Evolutionary conservation across 2,888 invertebrate species (phyloP), one percentile per base, ranked within the genome.

Genomic region (Aspidiotus destructor): DNA sequence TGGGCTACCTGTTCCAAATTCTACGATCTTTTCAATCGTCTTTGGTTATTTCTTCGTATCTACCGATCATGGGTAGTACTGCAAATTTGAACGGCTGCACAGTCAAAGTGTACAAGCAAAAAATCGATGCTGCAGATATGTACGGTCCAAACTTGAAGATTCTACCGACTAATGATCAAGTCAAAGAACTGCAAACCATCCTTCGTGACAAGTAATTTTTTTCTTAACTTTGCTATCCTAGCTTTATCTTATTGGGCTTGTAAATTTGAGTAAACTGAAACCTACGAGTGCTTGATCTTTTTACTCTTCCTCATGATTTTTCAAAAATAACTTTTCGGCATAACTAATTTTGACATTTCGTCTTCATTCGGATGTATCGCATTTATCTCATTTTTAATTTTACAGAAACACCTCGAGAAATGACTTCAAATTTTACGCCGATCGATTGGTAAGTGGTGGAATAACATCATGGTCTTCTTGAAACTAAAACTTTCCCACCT

Each of bases 371-470:
- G 28, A 28, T 57, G 5, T n/a, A 10, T 3, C 7, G 7, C 15
- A 5, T 17, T 5, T 57, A 28, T 28, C 28, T 28, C 69, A 64
- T 70, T 70, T 71, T 73, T 63, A 74, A 13, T 58, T 75, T 83
- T 79, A 72, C 77, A 98, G 97, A 77, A 90, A 89, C 74, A 97
- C 96, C 40, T 81, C 87, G 3, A 83, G 95, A 73, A 93, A 90
- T 80, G 98, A 99, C 79, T 99, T 99, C 77, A 96, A 98, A 77
- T 99, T 99, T 79, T 97, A 93, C 78, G 98, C 98, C 0, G 99
- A 99, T 78, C 86, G 99, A 72, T 80, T 99, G 78, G 85, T 85
- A 78, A 80, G 80, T 75, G 41, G 13, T 63, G 8, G 16, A 42
- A 61, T 13, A 60, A 17, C 17, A 0, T 16, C 8, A 58, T 11